Evolutionary conservation across 53 echinoderm and acorn worm species (phyloP).

Genomic region (Actinopyga echinites): DNA sequence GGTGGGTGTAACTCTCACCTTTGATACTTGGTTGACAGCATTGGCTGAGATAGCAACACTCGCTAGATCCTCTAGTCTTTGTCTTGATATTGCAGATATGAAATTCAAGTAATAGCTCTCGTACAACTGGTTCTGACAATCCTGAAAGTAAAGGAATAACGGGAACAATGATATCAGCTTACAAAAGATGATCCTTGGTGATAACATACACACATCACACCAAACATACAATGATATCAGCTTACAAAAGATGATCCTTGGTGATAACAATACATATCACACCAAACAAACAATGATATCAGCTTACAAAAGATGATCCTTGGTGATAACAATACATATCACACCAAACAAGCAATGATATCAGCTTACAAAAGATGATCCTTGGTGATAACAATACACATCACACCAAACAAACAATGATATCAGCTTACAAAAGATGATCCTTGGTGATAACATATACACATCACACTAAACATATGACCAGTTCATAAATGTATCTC

Average conservation of each 20-base stretch:
- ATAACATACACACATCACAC: not conserved
- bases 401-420: not conserved
- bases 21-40: constrained; percentile 85
- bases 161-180: not conserved
- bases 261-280: not conserved
- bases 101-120: constrained; percentile 94
- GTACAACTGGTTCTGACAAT: constrained; percentile 88
- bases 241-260: not conserved
- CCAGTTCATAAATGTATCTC: too few species aligned
- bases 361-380: not conserved
- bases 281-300: not conserved
- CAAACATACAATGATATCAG: not conserved
- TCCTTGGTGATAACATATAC: too few species aligned
- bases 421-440: too few species aligned
- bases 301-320: not conserved
- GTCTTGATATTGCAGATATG: constrained; percentile 96
- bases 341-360: not conserved
- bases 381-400: not conserved
- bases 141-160: constrained; percentile 46
- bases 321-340: not conserved
- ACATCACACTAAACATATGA: too few species aligned
- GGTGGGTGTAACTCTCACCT: constrained; percentile 65
- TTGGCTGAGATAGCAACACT: constrained; percentile 87
- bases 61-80: constrained; percentile 90
- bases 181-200: not conserved